A percentile compares a stretch with the other conserved stretches of the same genome.
Conservation (phyloP, 2,888 invertebrate genomes). For the Colostygia pectinataria region DNA sequence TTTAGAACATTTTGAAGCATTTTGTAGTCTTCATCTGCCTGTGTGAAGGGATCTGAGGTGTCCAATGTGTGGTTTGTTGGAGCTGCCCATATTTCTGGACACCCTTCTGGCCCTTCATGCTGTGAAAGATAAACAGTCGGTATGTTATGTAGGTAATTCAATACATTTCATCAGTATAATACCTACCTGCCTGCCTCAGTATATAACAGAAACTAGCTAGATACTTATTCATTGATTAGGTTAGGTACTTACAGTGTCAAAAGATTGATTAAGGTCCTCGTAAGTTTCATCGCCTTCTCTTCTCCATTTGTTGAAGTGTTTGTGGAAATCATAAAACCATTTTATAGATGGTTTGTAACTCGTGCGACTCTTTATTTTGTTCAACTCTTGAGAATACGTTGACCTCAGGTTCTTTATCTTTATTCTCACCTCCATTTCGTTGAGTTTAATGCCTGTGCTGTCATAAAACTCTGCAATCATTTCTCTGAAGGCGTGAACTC, state of each 20-base stretch:
- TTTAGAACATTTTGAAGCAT: constrained; percentile 50
- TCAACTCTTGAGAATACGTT: constrained; percentile 61
- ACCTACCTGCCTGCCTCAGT: too few relatives aligned
- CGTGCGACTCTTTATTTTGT: constrained; percentile 58
- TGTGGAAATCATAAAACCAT: constrained; percentile 64
- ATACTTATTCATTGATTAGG: too few relatives aligned
- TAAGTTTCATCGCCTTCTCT: constrained; percentile 19
- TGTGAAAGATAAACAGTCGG: constrained; percentile 11
- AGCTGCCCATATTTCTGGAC: constrained; percentile 41
- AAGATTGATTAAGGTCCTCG: constrained; percentile 27
- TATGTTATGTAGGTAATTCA: too few relatives aligned
- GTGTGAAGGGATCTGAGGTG: constrained; percentile 45
- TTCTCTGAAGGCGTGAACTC: constrained; percentile 56
- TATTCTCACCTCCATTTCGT: constrained; percentile 51
- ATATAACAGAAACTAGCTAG: too few relatives aligned
- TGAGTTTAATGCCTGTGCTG: constrained; percentile 54
- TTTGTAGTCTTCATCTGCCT: constrained; percentile 44
- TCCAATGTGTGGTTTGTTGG: constrained; percentile 36
- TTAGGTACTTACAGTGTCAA: constrained; percentile 36
- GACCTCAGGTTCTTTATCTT: constrained; percentile 64
- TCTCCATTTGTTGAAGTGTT: constrained; percentile 36
- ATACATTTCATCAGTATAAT: too few relatives aligned
- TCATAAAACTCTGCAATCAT: constrained; percentile 54
- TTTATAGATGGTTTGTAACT: constrained; percentile 56
- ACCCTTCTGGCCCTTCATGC: constrained; percentile 38